These are phyloP conservation scores for Iguana delicatissima DNA, from an alignment of 2,797 vertebrate genomes.

Conservation along the genomic window DNA sequence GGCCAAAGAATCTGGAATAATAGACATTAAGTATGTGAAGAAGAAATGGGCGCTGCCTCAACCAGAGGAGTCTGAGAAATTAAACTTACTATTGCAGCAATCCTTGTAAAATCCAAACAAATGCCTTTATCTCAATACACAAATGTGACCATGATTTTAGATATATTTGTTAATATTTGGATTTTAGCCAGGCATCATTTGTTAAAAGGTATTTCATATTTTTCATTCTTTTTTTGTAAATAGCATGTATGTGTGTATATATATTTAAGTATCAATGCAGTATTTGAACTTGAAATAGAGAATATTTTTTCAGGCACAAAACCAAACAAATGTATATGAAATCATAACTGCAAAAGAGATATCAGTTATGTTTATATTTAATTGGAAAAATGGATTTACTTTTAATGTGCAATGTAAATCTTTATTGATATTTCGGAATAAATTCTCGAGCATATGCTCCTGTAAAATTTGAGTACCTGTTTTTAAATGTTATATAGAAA, in stretches of 20 bases:
- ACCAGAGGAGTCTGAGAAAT: constrained; percentile 79
- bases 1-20: constrained; percentile 85
- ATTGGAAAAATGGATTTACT: constrained; percentile 4
- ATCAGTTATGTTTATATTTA: constrained; percentile 33
- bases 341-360: constrained; percentile 18
- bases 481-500: constrained; percentile 41
- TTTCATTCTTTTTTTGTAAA: constrained; percentile 42
- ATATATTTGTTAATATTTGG: constrained; percentile 11
- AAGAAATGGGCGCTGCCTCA: constrained; percentile 79
- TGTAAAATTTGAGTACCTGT: constrained; percentile 27
- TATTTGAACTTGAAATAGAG: constrained; percentile 49
- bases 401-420: constrained; percentile 31
- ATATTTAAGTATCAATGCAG: constrained; percentile 16
- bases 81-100: constrained; percentile 79
- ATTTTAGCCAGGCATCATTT: neutral
- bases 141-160: neutral
- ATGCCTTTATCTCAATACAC: neutral
- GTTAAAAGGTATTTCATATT: constrained; percentile 37
- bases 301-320: constrained; percentile 65
- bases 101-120: constrained; percentile 48
- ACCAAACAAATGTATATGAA: constrained; percentile 41
- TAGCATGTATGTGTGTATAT: constrained; percentile 30
- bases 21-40: constrained; percentile 90
- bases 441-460: constrained; percentile 48
- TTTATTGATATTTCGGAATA: constrained; percentile 49